Evolutionary conservation across 2,113 vertebrate species (phyloP), one percentile per base, ranked within the genome.

Genomic region (Cardinalis cardinalis): DNA sequence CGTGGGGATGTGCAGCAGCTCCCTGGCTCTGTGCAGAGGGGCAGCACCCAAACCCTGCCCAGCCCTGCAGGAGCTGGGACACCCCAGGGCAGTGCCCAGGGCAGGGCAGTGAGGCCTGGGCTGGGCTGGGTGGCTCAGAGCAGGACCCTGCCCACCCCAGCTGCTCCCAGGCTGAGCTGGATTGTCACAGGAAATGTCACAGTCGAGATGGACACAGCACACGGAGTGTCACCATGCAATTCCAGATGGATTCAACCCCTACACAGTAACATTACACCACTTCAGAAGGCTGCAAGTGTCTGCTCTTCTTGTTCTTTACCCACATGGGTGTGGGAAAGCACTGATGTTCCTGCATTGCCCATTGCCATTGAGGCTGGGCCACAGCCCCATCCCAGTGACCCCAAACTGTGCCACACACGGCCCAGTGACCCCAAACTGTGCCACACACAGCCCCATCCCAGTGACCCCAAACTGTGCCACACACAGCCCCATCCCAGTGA

Each of bases 101-200:
- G 19, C 4, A 11, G 29, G 12, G 9, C 4, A 0, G 2, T 6
- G 53, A n/a, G 31, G 32, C 19, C 53, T 23, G 32, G 32, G 31
- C 12, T n/a, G 31, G 53, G 53, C 19, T 32, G 31, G 49, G 40
- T 84, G 55, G 8, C n/a, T 75, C 1, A 0, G 55, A 73, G 65
- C 15, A n/a, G 71, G 23, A 18, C 41, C n/a, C 23, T 31, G 49
- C 56, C 23, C 13, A 13, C 19, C 32, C 31, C 26, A 41, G 41
- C 28, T 74, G 52, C 52, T 65, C 32, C n/a, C 5, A 6, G 53
- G 40, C 23, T 38, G 14, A 12, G 34, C n/a, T 38, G 71, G 23
- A 21, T 56, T 56, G 53, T n/a, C 53, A n/a, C 53, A 55, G 31
- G 12, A 55, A 20, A 55, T 20, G 53, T 21, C 31, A 56, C 53